Evolutionary conservation across 2,113 vertebrate genomes (phyloP), one percentile per base, ranked within the genome.

Genomic region (Neogale vison): DNA sequence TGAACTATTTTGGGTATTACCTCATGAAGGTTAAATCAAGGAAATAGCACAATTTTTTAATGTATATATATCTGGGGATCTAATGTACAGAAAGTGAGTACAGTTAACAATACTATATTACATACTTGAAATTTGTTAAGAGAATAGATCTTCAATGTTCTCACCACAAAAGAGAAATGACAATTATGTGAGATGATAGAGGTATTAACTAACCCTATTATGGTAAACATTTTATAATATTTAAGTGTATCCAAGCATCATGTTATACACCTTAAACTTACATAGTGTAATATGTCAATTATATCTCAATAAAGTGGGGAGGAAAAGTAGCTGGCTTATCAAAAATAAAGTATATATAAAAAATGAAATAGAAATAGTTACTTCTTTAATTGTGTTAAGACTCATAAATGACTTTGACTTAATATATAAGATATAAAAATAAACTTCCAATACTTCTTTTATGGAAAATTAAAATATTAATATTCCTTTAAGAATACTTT

Each of bases 361-460:
- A 93, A 95, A 96, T 81, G 39, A 98, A 97, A 95, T 45, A 97
- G 95, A 97, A 83, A 86, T 87, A 59, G 47, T 95, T 96, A 97
- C 90, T 96, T 90, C 52, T 86, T 94, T 65, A 82, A 65, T 90
- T 88, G 81, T 29, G 69, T 52, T 11, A 12, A 45, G 24, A 97
- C n/a, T 31, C 80, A 65, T 50, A 88, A 72, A 74, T 77, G 12
- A 96, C 36, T 92, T 74, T 88, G 47, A 94, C 34, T n/a, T 80
- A 65, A 69, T 42, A 94, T 7, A 95, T 3, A 67, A 59, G 57
- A 52, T 47, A 57, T 93, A 67, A 95, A 96, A 93, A 89, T 4
- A 71, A 93, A 98, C 34, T 59, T 79, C 65, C 88, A 98, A 94
- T 26, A 96, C 39, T 90, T 71, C 55, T 85, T 55, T 85, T 55